A percentile compares a stretch with the other conserved stretches of the same genome.
phyloP scores from a whole-genome alignment of 2,113 vertebrate genomes.

The Hipposideros armiger region DNA sequence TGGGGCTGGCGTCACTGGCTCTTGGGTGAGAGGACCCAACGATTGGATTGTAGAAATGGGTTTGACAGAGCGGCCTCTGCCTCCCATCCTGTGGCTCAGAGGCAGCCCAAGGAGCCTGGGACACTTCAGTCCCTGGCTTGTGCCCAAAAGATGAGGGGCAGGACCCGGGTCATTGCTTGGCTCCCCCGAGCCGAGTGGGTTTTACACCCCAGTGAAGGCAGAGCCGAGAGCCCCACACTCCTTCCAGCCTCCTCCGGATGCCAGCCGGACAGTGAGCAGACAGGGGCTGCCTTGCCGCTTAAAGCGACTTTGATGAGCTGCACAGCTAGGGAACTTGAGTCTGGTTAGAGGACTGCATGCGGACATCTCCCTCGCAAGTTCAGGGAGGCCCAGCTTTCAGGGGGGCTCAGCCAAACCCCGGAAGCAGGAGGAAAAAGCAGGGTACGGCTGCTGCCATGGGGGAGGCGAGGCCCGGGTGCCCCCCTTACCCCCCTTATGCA shows the following conservation, averaged over 20 bases:
- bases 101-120: fast-evolving
- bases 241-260: conserved; percentile 8
- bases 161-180: not conserved
- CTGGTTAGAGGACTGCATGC: conserved; percentile 1
- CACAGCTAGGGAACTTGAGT: conserved; percentile 58
- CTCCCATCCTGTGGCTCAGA: not conserved
- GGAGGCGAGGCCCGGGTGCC: not conserved
- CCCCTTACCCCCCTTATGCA: not conserved
- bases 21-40: not conserved
- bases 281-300: conserved; percentile 60
- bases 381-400: not conserved
- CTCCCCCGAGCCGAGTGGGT: not conserved
- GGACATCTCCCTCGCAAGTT: conserved; percentile 28
- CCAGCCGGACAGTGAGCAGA: conserved; percentile 67
- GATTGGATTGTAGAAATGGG: not conserved
- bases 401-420: not conserved
- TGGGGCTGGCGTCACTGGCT: fast-evolving
- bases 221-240: not conserved
- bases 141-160: not conserved
- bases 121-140: not conserved
- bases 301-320: conserved; percentile 79
- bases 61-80: not conserved
- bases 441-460: too few species aligned
- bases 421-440: not conserved
- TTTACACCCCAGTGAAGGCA: conserved; percentile 21